Percentiles rank a stretch among this genome's conserved stretches.
Evolutionary conservation across 2,797 vertebrate genomes (phyloP).

Genomic region (Pangasius mekongensis): DNA sequence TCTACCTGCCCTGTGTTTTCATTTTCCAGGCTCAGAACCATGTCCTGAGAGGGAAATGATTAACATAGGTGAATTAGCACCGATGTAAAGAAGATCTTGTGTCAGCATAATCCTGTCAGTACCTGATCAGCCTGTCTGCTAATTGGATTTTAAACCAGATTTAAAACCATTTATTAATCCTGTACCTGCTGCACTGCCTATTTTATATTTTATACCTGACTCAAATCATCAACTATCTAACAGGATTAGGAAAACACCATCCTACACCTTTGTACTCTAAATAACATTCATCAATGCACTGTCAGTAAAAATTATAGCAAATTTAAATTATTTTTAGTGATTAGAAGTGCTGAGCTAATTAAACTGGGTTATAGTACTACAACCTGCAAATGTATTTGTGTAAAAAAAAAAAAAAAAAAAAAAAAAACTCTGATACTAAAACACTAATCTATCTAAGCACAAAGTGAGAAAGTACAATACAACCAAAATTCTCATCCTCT

Average conservation of each 20-base stretch:
- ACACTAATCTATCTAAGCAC: neutral
- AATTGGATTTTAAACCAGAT: slow-evolving; percentile 54
- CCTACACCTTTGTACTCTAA: neutral
- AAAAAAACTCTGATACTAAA: neutral
- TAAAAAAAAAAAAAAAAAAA: neutral
- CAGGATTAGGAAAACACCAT: neutral
- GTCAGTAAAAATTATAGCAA: neutral
- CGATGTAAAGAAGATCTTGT: slow-evolving; percentile 70
- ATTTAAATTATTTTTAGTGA: neutral
- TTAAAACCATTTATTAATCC: neutral
- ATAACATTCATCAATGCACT: neutral
- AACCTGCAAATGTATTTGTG: neutral
- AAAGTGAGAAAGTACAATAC: neutral
- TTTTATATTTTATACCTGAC: neutral
- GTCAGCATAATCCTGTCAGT: slow-evolving; percentile 65
- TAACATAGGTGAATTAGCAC: slow-evolving; percentile 68
- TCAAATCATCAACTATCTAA: neutral
- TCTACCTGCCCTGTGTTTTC: neutral
- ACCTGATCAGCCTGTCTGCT: slow-evolving; percentile 45
- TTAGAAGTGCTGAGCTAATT: neutral
- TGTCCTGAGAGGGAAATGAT: slow-evolving; percentile 62
- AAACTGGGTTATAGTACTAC: neutral
- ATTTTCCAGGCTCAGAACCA: slow-evolving; percentile 1
- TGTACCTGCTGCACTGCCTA: neutral
- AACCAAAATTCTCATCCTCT: neutral